Conservation (phyloP, 2,888 invertebrate genomes). For the Frankliniella fusca region DNA sequence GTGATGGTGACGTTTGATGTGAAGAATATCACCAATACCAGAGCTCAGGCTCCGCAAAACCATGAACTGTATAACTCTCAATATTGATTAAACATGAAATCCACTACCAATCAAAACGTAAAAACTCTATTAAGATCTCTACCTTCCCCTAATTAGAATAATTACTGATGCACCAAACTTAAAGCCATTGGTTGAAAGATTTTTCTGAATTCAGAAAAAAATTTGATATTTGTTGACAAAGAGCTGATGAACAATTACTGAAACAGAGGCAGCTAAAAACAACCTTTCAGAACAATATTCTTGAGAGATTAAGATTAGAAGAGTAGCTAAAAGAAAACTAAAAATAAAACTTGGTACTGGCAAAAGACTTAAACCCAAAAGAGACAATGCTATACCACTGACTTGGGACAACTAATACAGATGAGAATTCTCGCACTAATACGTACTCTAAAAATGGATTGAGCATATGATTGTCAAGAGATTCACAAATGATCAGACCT, state of each 20-base stretch:
- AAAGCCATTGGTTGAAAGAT: too few species aligned
- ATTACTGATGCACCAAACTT: too few species aligned
- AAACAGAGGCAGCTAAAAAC: neutral
- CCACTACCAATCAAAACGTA: neutral
- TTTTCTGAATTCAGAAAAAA: too few species aligned
- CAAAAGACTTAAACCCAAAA: neutral
- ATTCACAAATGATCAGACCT: neutral
- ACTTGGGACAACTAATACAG: neutral
- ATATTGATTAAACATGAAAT: neutral
- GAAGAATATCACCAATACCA: constrained; percentile 16
- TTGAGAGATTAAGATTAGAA: neutral
- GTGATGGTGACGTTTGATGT: constrained; percentile 22
- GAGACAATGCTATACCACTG: neutral
- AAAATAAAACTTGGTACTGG: neutral
- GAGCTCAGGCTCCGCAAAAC: neutral
- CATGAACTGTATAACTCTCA: neutral
- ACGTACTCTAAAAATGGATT: neutral
- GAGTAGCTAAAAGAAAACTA: neutral
- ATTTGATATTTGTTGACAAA: too few species aligned
- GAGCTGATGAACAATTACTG: neutral
- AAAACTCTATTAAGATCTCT: neutral
- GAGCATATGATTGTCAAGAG: constrained; percentile 4
- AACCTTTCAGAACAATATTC: too few species aligned
- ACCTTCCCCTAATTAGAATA: too few species aligned
- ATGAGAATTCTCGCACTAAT: neutral